Evolutionary conservation across 1,140 invertebrate genomes (phyloP).

Genomic region (Teleopsis dalmanni): DNA sequence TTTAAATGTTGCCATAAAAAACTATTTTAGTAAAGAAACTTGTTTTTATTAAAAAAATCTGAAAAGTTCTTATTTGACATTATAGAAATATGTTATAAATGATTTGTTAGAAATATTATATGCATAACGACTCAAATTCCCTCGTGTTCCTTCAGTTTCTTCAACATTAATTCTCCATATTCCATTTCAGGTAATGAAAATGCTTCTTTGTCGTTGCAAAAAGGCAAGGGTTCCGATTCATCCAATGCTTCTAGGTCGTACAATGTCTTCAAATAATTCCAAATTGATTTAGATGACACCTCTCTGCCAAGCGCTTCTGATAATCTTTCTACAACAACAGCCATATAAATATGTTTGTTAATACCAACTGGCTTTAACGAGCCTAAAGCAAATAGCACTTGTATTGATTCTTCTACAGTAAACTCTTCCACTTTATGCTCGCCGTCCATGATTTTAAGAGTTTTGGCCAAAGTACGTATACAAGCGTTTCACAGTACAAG

Average conservation of each 20-base stretch:
- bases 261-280: constrained; percentile 64
- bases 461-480: too few species aligned
- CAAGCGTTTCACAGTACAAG: too few species aligned
- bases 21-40: too few species aligned
- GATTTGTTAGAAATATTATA: too few species aligned
- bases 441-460: too few species aligned
- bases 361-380: constrained; percentile 39
- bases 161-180: constrained; percentile 50
- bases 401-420: constrained; percentile 40
- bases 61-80: too few species aligned
- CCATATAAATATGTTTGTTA: constrained; percentile 62
- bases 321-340: constrained; percentile 65
- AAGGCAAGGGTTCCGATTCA: constrained; percentile 66
- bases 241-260: constrained; percentile 68
- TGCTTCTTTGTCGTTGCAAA: constrained; percentile 62
- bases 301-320: constrained; percentile 57
- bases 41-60: too few species aligned
- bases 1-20: too few species aligned
- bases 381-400: constrained; percentile 39
- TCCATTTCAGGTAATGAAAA: constrained; percentile 60
- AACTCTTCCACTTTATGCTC: constrained; percentile 34
- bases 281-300: constrained; percentile 58
- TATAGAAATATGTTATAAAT: too few species aligned
- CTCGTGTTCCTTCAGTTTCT: constrained; percentile 46
- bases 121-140: too few species aligned